Conservation (phyloP, 2,888 invertebrate genomes). For the Parnassius mnemosyne region DNA sequence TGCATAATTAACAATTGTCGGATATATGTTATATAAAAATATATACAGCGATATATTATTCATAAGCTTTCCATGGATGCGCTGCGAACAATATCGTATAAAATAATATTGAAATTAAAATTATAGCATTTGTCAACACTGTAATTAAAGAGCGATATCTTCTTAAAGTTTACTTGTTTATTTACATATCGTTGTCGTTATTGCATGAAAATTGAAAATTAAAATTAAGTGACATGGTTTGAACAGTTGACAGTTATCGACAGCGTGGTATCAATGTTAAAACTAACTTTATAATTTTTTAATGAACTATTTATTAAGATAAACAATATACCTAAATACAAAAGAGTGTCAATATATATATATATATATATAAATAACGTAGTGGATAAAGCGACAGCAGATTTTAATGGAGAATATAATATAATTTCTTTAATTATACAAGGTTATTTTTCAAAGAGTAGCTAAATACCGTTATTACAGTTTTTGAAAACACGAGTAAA, state of each 20-base stretch:
- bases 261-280: background rate
- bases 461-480: too few species aligned
- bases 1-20: too few species aligned
- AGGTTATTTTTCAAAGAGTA: too few species aligned
- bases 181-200: constrained; percentile 12
- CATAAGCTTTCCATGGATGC: background rate
- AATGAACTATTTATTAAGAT: too few species aligned
- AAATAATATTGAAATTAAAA: background rate
- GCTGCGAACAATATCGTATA: background rate
- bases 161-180: background rate
- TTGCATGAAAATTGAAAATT: background rate
- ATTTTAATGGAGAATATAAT: too few species aligned
- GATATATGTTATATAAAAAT: constrained; percentile 1
- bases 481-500: too few species aligned
- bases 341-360: too few species aligned
- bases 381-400: too few species aligned
- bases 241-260: background rate
- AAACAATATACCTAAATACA: too few species aligned
- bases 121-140: background rate
- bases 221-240: background rate
- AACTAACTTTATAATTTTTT: background rate
- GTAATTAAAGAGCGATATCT: constrained; percentile 4
- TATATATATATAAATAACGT: too few species aligned
- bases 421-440: too few species aligned
- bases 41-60: background rate